Percentiles rank a stretch among this genome's conserved stretches.
These are phyloP conservation scores for Epinephelus malabaricus DNA, from an alignment of 2,797 vertebrate genomes.

Conservation along the genomic window DNA sequence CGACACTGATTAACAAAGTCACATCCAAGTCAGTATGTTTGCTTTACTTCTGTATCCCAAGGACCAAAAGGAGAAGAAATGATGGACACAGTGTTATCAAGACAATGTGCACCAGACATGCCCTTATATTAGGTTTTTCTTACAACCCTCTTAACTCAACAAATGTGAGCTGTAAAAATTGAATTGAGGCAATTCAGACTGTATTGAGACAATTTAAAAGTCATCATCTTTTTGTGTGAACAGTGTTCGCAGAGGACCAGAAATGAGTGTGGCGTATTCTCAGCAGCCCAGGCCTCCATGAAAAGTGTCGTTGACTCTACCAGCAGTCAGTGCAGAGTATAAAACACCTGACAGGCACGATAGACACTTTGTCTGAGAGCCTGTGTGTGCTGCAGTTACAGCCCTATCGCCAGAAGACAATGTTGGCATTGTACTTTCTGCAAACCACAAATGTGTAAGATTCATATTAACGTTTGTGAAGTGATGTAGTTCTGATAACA, in stretches of 20 bases:
- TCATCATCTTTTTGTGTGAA: slow-evolving; percentile 3
- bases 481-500: no score
- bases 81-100: neutral
- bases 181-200: neutral
- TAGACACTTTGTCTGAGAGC: neutral
- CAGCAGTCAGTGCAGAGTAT: slow-evolving; percentile 13
- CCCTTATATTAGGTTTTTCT: neutral
- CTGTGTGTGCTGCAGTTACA: neutral
- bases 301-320: slow-evolving; percentile 42
- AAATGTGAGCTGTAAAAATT: neutral
- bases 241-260: slow-evolving; percentile 1
- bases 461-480: no score
- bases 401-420: no score
- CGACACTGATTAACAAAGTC: neutral
- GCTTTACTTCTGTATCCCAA: neutral
- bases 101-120: neutral
- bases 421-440: no score
- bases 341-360: slow-evolving; percentile 9
- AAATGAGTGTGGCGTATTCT: neutral
- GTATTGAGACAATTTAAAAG: neutral
- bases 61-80: neutral
- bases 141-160: neutral
- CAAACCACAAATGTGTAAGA: no score
- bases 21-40: neutral
- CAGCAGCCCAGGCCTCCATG: neutral